Percentiles rank a stretch among this genome's conserved stretches.
Conservation (phyloP, 1,140 invertebrate species). For the Steinernema feltiae region DNA sequence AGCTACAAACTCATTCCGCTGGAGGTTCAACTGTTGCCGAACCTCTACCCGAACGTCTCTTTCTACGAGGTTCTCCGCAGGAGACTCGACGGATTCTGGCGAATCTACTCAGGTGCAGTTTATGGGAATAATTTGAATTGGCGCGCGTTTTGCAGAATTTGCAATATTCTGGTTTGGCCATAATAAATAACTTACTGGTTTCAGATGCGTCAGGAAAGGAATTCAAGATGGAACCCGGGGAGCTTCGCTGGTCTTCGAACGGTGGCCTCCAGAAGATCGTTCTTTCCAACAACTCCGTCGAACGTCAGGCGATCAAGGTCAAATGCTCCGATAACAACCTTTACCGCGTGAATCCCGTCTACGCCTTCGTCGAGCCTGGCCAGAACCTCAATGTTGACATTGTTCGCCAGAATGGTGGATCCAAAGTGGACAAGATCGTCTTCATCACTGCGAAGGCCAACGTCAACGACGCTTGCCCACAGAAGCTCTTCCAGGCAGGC, state of each 20-base stretch:
- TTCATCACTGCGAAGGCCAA: constrained; percentile 36
- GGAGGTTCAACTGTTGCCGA: background rate
- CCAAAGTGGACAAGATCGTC: constrained; percentile 43
- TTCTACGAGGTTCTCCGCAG: background rate
- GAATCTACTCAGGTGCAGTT: background rate
- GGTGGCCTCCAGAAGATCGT: constrained; percentile 33
- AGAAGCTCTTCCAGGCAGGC: background rate
- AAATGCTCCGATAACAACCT: constrained; percentile 42
- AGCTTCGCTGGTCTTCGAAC: constrained; percentile 23
- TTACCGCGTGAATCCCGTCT: constrained; percentile 39
- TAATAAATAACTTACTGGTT: background rate
- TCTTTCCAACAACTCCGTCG: constrained; percentile 28
- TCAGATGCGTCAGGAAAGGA: background rate
- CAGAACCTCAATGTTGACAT: constrained; percentile 33
- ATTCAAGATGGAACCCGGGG: constrained; percentile 18
- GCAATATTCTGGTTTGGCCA: background rate
- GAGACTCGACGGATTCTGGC: background rate
- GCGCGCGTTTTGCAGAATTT: background rate
- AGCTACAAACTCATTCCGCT: background rate
- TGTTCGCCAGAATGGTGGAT: constrained; percentile 39
- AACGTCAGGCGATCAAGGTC: constrained; percentile 38
- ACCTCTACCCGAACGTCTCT: background rate
- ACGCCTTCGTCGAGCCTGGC: constrained; percentile 33
- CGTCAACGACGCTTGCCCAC: background rate
- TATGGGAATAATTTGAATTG: background rate